Evolutionary conservation across 2,113 vertebrate species (phyloP).

Genomic region (Crocuta crocuta): DNA sequence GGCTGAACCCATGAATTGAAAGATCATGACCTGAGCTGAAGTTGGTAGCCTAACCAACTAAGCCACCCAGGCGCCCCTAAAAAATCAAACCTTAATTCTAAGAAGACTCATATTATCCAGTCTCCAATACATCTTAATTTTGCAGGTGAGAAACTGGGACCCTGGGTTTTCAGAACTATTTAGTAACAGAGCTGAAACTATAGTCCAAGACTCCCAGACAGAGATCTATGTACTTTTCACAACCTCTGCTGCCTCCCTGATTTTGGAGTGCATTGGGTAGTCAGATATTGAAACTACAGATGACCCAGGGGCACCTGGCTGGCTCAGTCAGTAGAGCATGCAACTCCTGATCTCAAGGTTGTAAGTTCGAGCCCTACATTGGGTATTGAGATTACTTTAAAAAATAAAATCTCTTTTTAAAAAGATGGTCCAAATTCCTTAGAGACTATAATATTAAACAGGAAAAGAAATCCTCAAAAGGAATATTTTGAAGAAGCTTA

Average conservation of each 20-base stretch:
- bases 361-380: background rate
- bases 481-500: background rate
- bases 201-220: background rate
- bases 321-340: background rate
- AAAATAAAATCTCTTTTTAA: background rate
- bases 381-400: background rate
- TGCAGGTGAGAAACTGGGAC: background rate
- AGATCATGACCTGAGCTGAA: too few species aligned
- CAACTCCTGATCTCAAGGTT: background rate
- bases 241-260: background rate
- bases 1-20: too few species aligned
- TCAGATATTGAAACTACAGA: background rate
- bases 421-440: background rate
- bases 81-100: background rate
- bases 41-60: too few species aligned
- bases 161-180: background rate
- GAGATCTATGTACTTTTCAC: background rate
- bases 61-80: too few species aligned
- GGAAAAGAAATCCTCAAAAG: background rate
- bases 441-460: background rate
- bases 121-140: background rate
- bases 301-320: background rate
- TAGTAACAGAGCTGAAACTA: background rate
- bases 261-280: background rate
- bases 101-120: background rate